These are phyloP conservation scores for Melanargia galathea DNA, from an alignment of 2,888 invertebrate species.

Conservation along the genomic window DNA sequence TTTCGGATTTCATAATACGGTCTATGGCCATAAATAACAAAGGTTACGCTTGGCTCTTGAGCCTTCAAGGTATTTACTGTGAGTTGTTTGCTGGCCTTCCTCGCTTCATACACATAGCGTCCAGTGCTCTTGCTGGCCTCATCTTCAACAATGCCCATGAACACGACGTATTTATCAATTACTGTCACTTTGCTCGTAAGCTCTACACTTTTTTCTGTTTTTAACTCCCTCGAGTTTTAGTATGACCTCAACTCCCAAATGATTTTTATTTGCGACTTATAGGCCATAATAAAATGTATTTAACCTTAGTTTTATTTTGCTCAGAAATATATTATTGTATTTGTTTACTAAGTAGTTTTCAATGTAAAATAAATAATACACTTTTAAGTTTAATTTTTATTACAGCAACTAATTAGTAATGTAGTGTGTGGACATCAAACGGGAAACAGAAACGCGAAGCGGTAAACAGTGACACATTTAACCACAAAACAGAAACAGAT, in stretches of 20 bases:
- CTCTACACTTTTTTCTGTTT: not conserved
- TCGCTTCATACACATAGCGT: slow-evolving; percentile 37
- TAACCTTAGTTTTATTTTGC: too few relatives aligned
- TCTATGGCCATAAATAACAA: slow-evolving; percentile 25
- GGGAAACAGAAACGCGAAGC: slow-evolving; percentile 10
- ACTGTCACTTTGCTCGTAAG: not conserved
- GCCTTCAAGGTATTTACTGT: slow-evolving; percentile 46
- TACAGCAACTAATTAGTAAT: too few relatives aligned
- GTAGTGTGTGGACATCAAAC: too few relatives aligned
- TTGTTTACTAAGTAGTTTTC: too few relatives aligned
- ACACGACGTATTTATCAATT: not conserved
- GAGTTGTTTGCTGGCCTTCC: slow-evolving; percentile 47
- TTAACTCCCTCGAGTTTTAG: too few relatives aligned
- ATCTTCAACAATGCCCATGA: slow-evolving; percentile 16
- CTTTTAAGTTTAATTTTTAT: too few relatives aligned
- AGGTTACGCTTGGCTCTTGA: slow-evolving; percentile 36
- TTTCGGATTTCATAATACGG: slow-evolving; percentile 8
- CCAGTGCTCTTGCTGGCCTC: slow-evolving; percentile 34
- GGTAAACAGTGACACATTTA: slow-evolving; percentile 15
- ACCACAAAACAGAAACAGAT: slow-evolving; percentile 14
- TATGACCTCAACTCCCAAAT: too few relatives aligned
- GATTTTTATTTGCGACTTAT: too few relatives aligned
- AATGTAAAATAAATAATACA: too few relatives aligned
- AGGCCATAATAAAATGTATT: too few relatives aligned
- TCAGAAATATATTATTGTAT: too few relatives aligned